Evolutionary conservation across 2,888 invertebrate species (phyloP), one percentile per base, ranked within the genome.

Genomic region (Hypomecis punctinalis): DNA sequence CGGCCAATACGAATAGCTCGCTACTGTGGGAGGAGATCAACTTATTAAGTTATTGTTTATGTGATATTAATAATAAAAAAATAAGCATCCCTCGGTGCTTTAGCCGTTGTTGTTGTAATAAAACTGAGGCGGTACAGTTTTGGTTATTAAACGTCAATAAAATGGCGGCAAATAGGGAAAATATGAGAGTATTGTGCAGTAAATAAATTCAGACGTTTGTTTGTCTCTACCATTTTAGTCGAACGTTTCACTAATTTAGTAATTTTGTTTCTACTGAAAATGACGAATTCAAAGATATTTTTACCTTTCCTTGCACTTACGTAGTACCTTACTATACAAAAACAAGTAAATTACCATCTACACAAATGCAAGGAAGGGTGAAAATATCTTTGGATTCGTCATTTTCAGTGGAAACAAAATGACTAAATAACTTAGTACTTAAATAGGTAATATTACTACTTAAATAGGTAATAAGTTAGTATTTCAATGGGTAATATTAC

Each of bases 1-100:
- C 84, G 84, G 80, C 93, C 92, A 93, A 92, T 92, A 79, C 87
- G 86, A 76, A 23, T 23, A 73, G 81, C 83, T 76, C 83, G 88
- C 87, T 85, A 77, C 84, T 80, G 84, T 84, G 85, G 89, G 91
- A 85, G 90, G 92, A 89, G 90, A 85, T 86, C 82, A 80, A 86
- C 83, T 90, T 91, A 91, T 91, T 89, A 90, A 90, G 90, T 91
- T 91, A 91, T 92, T 93, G 91, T 92, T 92, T 91, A 92, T 89
- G 86, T 83, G 79, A 85, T 89, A 90, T 91, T 89, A 88, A 91
- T 91, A 90, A 89, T 89, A 91, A 90, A 91, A 89, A 91, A 91
- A 87, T 85, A 86, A 86, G 77, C 78, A 77, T 76, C 81, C 78
- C 81, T 72, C 74, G 78, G 72, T 81, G 78, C 80, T 76, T 75